Evolutionary conservation across 2,113 vertebrate species (phyloP), one percentile per base, ranked within the genome.

Genomic region (Hippocampus zosterae): DNA sequence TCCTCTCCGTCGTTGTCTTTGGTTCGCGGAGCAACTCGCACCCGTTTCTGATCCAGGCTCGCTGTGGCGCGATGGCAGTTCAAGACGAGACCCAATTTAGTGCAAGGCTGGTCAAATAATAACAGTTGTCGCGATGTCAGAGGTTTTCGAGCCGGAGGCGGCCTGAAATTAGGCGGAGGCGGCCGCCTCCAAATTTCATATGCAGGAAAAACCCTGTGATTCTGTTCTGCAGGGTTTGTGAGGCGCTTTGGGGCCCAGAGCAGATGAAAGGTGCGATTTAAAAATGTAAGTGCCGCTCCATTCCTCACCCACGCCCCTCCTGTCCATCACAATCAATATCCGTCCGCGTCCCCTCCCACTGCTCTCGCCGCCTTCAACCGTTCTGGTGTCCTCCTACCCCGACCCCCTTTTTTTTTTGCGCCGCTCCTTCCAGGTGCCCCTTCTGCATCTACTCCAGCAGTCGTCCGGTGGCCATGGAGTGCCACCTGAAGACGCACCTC

Each of bases 401-500:
- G 68, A 85, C 67, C 37, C 72, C 70, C 71, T 78, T 37, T 37
- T 33, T 33, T 44, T 44, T 44, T 13, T 65, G 29, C 29, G 29
- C 29, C 29, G 29, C 29, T 29, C 29, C 29, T 29, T 76, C 74
- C 92, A 99, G 97, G 95, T 98, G 97, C 93, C 96, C 97, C 25
- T 95, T 98, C 93, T 98, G 97, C 92, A 93, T 96, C 92, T 99
- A 98, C 91, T 97, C 97, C 93, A 98, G 96, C 68, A 96, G 95
- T 92, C 96, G 96, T 88, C 96, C 97, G 50, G 94, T 95, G 76
- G 96, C 97, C 79, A 96, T 99, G 95, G 96, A 97, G 90, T 97
- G 96, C 94, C 97, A 98, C 94, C 94, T 98, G 85, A 99, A 96
- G 94, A 98, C 96, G 84, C 97, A 98, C 94, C 95, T 95, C 91